Conservation (phyloP, 2,888 invertebrate species). For the Rhaphigaster nebulosa region DNA sequence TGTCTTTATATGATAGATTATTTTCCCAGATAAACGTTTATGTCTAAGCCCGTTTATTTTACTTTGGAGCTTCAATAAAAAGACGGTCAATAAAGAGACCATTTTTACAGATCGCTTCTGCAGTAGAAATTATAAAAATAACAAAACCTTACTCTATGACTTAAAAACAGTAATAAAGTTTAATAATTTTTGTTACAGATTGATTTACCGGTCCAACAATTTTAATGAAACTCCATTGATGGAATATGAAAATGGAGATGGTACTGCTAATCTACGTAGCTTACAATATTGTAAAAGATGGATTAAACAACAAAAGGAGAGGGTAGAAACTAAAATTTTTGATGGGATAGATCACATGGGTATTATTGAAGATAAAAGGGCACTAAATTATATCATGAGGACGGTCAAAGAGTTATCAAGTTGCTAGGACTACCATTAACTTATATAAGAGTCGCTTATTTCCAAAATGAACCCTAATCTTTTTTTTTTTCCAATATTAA, state of each 20-base stretch:
- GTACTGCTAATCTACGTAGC: conserved; percentile 95
- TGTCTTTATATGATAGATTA: too few relatives aligned
- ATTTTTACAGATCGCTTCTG: too few relatives aligned
- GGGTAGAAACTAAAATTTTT: conserved; percentile 74
- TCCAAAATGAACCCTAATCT: too few relatives aligned
- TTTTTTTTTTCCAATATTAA: too few relatives aligned
- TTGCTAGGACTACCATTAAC: background rate
- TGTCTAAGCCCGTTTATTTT: too few relatives aligned
- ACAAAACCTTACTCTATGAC: too few relatives aligned
- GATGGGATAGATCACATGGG: conserved; percentile 81
- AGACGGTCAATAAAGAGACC: too few relatives aligned
- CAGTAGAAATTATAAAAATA: too few relatives aligned
- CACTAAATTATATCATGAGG: conserved; percentile 75
- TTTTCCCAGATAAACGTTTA: too few relatives aligned
- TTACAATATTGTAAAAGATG: conserved; percentile 87
- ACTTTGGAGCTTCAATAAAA: too few relatives aligned
- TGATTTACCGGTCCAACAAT: conserved; percentile 76
- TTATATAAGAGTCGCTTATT: background rate
- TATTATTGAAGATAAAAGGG: conserved; percentile 77
- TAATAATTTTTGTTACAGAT: conserved; percentile 69
- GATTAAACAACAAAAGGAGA: conserved; percentile 76
- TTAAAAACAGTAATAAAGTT: background rate
- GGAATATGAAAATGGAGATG: conserved; percentile 90
- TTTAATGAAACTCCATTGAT: conserved; percentile 81
- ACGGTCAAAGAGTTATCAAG: conserved; percentile 45